Conservation (phyloP, 2,888 invertebrate genomes). For the Amiota minor region DNA sequence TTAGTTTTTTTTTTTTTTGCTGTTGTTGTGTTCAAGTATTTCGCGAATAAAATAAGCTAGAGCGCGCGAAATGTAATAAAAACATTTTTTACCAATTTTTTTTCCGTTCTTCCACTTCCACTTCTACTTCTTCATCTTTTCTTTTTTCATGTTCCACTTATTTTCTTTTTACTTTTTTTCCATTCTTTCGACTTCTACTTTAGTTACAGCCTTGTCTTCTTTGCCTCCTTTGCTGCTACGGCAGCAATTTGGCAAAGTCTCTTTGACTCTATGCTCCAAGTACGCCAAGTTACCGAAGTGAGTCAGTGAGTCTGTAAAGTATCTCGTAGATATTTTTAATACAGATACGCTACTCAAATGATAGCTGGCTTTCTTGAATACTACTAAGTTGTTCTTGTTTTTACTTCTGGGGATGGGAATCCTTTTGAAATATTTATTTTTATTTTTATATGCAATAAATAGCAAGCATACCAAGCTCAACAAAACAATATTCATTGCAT, state of each 20-base stretch:
- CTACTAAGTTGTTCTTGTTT: constrained; percentile 34
- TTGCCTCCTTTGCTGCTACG: not conserved
- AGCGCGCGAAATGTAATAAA: constrained; percentile 72
- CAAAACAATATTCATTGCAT: constrained; percentile 53
- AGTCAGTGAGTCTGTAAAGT: constrained; percentile 46
- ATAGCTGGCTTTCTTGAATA: constrained; percentile 48
- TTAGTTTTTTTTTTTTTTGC: constrained; percentile 47
- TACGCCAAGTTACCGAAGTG: constrained; percentile 14
- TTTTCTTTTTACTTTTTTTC: constrained; percentile 41
- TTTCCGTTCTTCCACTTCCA: not conserved
- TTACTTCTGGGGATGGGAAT: no score
- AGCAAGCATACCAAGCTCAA: constrained; percentile 54
- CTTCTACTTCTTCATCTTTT: not conserved
- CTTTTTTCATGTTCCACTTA: constrained; percentile 50
- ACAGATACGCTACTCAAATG: constrained; percentile 56
- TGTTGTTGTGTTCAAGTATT: constrained; percentile 60
- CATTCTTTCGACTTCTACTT: not conserved
- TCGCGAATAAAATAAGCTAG: constrained; percentile 65
- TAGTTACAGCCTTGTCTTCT: not conserved
- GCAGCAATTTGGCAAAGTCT: constrained; percentile 44
- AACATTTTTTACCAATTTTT: constrained; percentile 63
- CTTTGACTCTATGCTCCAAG: constrained; percentile 27
- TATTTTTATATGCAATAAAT: constrained; percentile 52
- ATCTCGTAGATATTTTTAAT: constrained; percentile 66
- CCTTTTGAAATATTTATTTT: constrained; percentile 19